phyloP scores from a whole-genome alignment of 1,140 invertebrate species.

The Dryas iulia region DNA sequence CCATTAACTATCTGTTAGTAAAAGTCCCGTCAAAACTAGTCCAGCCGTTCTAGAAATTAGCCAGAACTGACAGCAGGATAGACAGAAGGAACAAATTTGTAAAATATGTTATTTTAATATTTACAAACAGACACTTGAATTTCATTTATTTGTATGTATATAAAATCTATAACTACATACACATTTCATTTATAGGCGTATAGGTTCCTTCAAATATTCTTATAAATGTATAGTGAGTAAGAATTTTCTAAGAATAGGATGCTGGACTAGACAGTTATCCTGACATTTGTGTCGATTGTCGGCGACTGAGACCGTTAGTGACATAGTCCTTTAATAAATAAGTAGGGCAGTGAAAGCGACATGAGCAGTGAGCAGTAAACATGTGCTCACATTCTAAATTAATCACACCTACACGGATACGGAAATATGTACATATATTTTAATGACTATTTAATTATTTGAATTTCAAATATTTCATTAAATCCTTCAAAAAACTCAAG shows the following conservation, averaged over 20 bases:
- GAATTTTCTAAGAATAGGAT: not conserved
- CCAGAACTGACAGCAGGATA: too few relatives aligned
- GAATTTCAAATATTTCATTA: not conserved
- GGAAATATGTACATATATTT: too few relatives aligned
- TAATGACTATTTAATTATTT: not conserved
- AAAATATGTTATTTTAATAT: too few relatives aligned
- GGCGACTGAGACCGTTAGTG: slow-evolving; percentile 33
- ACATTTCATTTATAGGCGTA: too few relatives aligned
- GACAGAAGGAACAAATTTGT: too few relatives aligned
- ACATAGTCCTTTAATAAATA: slow-evolving; percentile 26
- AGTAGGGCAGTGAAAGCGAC: slow-evolving; percentile 27
- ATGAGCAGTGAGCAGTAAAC: not conserved
- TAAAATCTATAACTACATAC: too few relatives aligned
- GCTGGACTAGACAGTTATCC: slow-evolving; percentile 33
- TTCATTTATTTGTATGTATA: too few relatives aligned
- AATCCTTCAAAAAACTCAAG: not conserved
- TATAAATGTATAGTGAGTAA: not conserved
- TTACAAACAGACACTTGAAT: too few relatives aligned
- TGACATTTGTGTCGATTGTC: slow-evolving; percentile 16
- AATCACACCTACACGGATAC: not conserved
- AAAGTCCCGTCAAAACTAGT: too few relatives aligned
- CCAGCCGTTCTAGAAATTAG: too few relatives aligned
- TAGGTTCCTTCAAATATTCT: too few relatives aligned
- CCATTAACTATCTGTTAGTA: too few relatives aligned
- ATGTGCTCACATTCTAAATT: not conserved